Evolutionary conservation across 92 coral and sea anemone genomes (phyloP), one percentile per base, ranked within the genome.

Genomic region (Zoanthus solanderi): DNA sequence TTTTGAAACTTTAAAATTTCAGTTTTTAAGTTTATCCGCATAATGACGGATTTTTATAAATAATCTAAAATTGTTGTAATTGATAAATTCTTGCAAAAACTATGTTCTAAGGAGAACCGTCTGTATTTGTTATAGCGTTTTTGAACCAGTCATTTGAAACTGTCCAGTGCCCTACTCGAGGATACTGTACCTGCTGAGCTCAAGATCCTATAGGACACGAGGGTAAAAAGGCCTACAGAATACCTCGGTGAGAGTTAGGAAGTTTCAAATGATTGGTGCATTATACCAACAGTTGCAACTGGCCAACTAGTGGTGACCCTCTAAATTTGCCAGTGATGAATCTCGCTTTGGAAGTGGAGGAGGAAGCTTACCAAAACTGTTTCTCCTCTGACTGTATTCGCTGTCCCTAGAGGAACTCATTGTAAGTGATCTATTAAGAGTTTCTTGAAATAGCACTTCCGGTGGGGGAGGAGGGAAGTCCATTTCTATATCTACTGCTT

Each of bases 401-500:
- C 72, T 68, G 88, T 91, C 86, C 4, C 83, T 68, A 44, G 85
- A 46, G 37, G 50, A 57, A 66, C 57, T 81, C 88, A 87, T 78
- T 71, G 89, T 56, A 61, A 92, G 84, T 11, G 93, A 89, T 23
- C 65, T 77, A 53, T 81, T 90, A 63, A 91, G 84, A 18, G 63
- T 78, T 58, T 90, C 90, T 87, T 79, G 89, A 17, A 95, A 88
- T 44, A 95, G 31, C 72, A 92, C 92, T 58, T 93, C 96, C 86
- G 98, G 91, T 61, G 98, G 98, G 87, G 98, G 98, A 29, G 98
- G 98, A 16, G 98, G 98, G 34, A 95, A 84, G 90, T 95, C 96
- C 60, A 84, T 84, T 44, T 95, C 98, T 60, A 82, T 75, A 23
- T 68, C 94, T 11, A 78, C 89, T 50, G 87, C 90, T 58, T 89